Evolutionary conservation across 2,888 invertebrate species (phyloP), one percentile per base, ranked within the genome.

Genomic region (Tanytarsus gracilentus): DNA sequence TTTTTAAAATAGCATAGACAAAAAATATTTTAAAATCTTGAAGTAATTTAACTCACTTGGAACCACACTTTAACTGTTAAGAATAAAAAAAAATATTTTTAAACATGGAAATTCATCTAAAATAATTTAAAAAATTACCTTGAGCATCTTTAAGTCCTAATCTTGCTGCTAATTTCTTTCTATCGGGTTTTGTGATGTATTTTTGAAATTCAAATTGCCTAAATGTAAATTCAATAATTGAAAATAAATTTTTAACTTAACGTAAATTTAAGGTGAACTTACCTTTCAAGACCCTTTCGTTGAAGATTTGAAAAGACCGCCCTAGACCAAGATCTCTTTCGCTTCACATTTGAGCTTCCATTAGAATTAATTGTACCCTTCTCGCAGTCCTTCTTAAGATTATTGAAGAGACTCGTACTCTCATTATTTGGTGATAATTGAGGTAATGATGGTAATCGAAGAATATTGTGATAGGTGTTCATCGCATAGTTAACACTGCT

Each of bases 271-370:
- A n/a, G n/a, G n/a, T n/a, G n/a, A n/a, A n/a, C n/a, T n/a, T n/a
- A n/a, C n/a, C n/a, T n/a, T n/a, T n/a, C n/a, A n/a, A 96, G 75
- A 0, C 95, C 95, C 71, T 95, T 95, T n/a, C 95, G 75, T 71
- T 96, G 95, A 3, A 95, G 77, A 70, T 93, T 92, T 68, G 93
- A 94, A 71, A 96, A 96, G 1, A 96, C 95, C 0, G 95, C 95
- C 55, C 95, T 78, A 0, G 94, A 94, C 95, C 95, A 96, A 0
- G 94, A 92, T 25, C 94, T 79, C 70, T 95, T 95, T 62, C 93
- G 76, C 69, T 93, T 86, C 2, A 58, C 58, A 40, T 40, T 59
- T 27, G 30, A 16, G n/a, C 23, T 29, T n/a, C 44, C 27, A 29
- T 14, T 44, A 7, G 18, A 33, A 40, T 21, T 6, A 14, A 48